Conservation (phyloP, 2,113 vertebrate genomes). For the Polypterus senegalus region DNA sequence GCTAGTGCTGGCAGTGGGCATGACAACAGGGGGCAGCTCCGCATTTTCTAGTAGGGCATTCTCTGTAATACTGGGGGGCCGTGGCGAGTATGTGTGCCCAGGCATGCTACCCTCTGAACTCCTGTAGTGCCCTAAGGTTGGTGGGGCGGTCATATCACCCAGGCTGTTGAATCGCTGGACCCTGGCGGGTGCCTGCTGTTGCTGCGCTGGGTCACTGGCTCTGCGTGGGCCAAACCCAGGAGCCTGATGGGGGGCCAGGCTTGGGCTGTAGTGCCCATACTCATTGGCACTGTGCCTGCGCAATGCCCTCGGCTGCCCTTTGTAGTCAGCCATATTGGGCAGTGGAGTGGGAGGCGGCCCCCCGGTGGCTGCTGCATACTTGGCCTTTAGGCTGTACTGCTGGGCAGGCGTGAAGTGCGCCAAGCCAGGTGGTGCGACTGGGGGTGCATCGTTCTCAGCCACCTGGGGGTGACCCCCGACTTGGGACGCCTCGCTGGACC, state of each 20-base stretch:
- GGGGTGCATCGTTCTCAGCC: no score
- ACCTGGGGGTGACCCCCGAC: slow-evolving; percentile 28
- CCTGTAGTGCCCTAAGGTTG: slow-evolving; percentile 41
- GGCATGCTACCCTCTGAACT: slow-evolving; percentile 55
- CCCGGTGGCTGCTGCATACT: slow-evolving; percentile 74
- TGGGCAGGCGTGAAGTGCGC: slow-evolving; percentile 72
- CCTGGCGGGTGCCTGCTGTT: slow-evolving; percentile 50
- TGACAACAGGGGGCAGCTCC: slow-evolving; percentile 45
- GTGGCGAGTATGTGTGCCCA: slow-evolving; percentile 70
- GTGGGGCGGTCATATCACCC: slow-evolving; percentile 47
- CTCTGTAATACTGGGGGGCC: slow-evolving; percentile 79
- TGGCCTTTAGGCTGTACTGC: slow-evolving; percentile 80
- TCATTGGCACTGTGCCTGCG: slow-evolving; percentile 62
- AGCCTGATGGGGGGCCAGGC: slow-evolving; percentile 46
- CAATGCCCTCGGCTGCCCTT: slow-evolving; percentile 29
- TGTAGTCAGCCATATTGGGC: slow-evolving; percentile 61
- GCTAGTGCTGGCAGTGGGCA: slow-evolving; percentile 20
- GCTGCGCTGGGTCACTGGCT: slow-evolving; percentile 77
- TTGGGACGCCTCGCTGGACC: slow-evolving; percentile 59
- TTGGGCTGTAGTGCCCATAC: slow-evolving; percentile 52
- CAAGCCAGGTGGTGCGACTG: slow-evolving; percentile 51
- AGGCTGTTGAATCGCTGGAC: slow-evolving; percentile 77
- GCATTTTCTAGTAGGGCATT: slow-evolving; percentile 71
- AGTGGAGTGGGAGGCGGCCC: slow-evolving; percentile 72
- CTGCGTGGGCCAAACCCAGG: slow-evolving; percentile 54